These are phyloP conservation scores for Phylloscopus whistleri DNA, from an alignment of 2,113 vertebrate species.

Conservation along the genomic window DNA sequence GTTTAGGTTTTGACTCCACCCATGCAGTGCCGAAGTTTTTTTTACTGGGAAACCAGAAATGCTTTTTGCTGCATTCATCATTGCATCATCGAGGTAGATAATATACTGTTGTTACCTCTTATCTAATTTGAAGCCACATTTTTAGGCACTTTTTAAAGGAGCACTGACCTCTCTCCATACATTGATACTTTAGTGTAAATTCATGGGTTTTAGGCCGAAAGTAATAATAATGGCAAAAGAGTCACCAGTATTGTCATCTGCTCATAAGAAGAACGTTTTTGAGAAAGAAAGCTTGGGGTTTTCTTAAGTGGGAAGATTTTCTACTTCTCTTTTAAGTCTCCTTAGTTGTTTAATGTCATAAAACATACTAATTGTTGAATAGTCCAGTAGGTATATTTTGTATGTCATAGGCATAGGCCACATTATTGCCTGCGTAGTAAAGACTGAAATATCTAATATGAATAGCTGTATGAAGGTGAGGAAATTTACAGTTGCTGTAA, in stretches of 20 bases:
- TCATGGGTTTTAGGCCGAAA: accelerated
- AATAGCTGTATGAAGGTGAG: background rate
- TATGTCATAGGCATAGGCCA: background rate
- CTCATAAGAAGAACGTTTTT: background rate
- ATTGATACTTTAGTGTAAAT: background rate
- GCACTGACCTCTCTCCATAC: background rate
- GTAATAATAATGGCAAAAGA: background rate
- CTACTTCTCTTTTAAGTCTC: background rate
- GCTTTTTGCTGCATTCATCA: background rate
- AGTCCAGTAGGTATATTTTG: background rate
- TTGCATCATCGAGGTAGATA: background rate
- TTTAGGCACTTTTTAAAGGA: background rate
- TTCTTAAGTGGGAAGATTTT: background rate
- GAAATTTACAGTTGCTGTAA: background rate
- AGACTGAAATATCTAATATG: background rate
- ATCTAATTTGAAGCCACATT: background rate
- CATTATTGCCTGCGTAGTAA: background rate
- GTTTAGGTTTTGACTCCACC: background rate
- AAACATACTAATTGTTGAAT: background rate
- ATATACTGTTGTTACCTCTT: background rate
- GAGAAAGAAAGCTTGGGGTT: background rate
- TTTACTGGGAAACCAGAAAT: background rate
- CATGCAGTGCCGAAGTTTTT: background rate
- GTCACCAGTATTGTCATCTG: background rate
- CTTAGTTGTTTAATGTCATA: background rate